Percentiles rank a stretch among this genome's conserved stretches.
Evolutionary conservation across 1,140 invertebrate genomes (phyloP).

Genomic region (Schlechtendalia chinensis): DNA sequence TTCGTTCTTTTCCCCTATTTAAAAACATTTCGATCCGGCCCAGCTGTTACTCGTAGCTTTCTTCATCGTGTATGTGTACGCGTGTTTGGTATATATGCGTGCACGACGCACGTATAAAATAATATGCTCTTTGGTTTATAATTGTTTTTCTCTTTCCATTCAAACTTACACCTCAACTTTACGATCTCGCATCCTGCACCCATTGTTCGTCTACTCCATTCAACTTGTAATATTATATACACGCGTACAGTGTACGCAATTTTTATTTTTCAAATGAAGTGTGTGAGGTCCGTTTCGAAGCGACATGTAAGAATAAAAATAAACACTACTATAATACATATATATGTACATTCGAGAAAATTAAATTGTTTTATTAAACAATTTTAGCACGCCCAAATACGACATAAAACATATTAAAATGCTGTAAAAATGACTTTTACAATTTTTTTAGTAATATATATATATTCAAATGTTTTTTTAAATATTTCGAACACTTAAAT

Average conservation of each 20-base stretch:
- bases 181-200: not conserved
- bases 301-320: no score
- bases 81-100: no score
- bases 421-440: no score
- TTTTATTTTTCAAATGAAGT: slow-evolving; percentile 15
- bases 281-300: slow-evolving; percentile 1
- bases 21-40: slow-evolving; percentile 1
- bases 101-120: not conserved
- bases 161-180: slow-evolving; percentile 10
- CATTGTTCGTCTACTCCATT: not conserved
- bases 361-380: no score
- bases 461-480: no score
- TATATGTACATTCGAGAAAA: no score
- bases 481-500: no score
- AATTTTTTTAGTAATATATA: no score
- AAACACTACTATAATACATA: no score
- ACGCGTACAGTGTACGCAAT: not conserved
- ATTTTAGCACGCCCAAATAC: no score
- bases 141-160: slow-evolving; percentile 34
- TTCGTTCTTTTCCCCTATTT: not conserved
- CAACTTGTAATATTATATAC: not conserved
- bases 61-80: not conserved
- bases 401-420: no score
- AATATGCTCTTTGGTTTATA: not conserved
- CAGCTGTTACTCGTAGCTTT: not conserved